Evolutionary conservation across 2,888 invertebrate genomes (phyloP).

Genomic region (Metopia argyrocephala): DNA sequence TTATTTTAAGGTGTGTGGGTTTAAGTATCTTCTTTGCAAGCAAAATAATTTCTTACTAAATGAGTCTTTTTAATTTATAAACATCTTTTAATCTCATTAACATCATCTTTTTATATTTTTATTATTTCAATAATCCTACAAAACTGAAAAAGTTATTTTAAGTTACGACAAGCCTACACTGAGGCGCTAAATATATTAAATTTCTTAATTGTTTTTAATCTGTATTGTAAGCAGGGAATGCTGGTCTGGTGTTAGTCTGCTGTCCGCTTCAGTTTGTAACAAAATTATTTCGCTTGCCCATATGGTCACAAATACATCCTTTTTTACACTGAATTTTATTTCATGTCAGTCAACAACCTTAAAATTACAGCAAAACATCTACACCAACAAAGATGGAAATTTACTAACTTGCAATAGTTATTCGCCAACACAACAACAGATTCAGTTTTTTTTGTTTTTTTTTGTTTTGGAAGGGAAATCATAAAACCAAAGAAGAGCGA

Average conservation of each 20-base stretch:
- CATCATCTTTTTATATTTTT: no score
- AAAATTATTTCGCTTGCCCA: not conserved
- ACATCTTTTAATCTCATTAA: no score
- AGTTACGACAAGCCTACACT: not conserved
- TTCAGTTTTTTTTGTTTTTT: not conserved
- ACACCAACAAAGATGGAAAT: constrained; percentile 5
- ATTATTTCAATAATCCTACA: no score
- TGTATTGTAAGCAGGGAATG: not conserved
- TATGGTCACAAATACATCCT: not conserved
- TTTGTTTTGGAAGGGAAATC: not conserved
- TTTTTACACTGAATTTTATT: constrained; percentile 9
- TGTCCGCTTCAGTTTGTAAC: not conserved
- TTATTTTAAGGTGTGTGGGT: no score
- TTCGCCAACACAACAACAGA: not conserved
- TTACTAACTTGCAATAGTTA: not conserved
- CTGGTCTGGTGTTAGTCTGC: no score
- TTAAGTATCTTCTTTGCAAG: no score
- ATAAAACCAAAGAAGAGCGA: not conserved
- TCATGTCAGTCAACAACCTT: constrained; percentile 52
- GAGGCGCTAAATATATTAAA: not conserved
- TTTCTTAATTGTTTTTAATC: not conserved
- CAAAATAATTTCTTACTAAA: no score
- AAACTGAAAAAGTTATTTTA: no score
- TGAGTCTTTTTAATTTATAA: no score
- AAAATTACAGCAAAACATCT: constrained; percentile 1